A percentile compares a stretch with the other conserved stretches of the same genome.
Evolutionary conservation across 2,797 vertebrate species (phyloP).

Genomic region (Paramormyrops hopkinsi): DNA sequence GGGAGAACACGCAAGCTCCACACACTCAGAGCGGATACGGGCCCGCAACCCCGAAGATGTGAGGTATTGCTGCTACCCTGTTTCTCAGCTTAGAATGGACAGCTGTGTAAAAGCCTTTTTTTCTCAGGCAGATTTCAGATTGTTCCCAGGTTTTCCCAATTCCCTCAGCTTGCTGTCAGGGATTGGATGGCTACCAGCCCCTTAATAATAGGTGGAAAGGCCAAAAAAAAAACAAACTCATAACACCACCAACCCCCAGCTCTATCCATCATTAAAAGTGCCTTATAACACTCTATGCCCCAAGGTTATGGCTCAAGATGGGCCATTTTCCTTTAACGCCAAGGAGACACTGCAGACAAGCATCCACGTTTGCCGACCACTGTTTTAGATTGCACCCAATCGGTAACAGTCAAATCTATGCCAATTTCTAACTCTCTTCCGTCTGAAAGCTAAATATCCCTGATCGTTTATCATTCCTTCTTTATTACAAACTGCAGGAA

Average conservation of each 20-base stretch:
- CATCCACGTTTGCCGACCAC: neutral
- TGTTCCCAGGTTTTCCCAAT: neutral
- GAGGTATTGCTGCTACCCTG: neutral
- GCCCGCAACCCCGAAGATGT: neutral
- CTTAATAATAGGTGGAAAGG: neutral
- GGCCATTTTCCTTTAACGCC: neutral
- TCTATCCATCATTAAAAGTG: neutral
- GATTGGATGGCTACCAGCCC: neutral
- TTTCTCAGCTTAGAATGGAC: neutral
- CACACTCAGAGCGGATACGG: neutral
- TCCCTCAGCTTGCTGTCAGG: neutral
- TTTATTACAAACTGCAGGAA: neutral
- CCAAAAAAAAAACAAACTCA: neutral
- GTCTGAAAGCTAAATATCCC: neutral
- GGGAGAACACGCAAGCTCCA: neutral
- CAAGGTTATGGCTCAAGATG: neutral
- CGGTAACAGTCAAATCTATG: neutral
- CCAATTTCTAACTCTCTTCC: neutral
- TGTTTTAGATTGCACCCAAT: neutral
- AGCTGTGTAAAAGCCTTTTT: neutral
- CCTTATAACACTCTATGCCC: neutral
- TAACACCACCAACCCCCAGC: neutral
- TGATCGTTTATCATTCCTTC: slow-evolving; percentile 1
- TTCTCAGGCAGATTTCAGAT: neutral
- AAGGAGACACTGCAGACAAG: neutral